Base-by-base conservation (phyloP, 2,888 invertebrate species). In the Herminia tarsipennalis region DNA sequence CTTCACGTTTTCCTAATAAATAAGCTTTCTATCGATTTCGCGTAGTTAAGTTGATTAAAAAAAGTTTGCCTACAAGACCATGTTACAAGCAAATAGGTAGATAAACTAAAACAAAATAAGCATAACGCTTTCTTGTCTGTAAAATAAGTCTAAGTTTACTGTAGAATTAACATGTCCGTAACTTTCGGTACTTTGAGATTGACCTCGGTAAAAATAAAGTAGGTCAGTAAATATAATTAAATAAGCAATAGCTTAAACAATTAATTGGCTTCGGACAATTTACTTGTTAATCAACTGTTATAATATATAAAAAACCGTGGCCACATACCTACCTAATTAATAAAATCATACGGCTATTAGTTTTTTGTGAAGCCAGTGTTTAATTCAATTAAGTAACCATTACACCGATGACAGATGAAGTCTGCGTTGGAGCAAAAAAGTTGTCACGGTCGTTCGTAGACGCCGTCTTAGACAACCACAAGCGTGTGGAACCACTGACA, bases 331-430 rank as follows among this genome's bases (percentile, higher is more conserved):
- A 51, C n/a, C n/a, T n/a, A n/a, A n/a, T n/a, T n/a, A n/a, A n/a
- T n/a, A n/a, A n/a, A n/a, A 56, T 54, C 56, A 58, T 45, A 50
- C 33, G 53, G 10, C 56, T 58, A 54, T 66, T 54, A 48, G 16
- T 61, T 66, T 63, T 64, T 66, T 65, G 63, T 43, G 29, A 32
- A 22, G 22, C 22, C 47, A 65, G 62, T 66, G 72, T 75, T 83
- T 84, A 82, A 88, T 84, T 87, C 76, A 87, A 88, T 88, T 87
- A 82, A 73, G 70, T 73, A 71, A 76, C 76, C 69, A 74, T 74
- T 76, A 81, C 56, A 49, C 52, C 61, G 76, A 70, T 79, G 86
- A 83, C 84, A 82, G 78, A 60, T 61, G 72, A 64, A 80, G 81
- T 82, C 82, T 74, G 70, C 57, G 67, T 53, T 50, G 78, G 77